Evolutionary conservation across 2,888 invertebrate species (phyloP).

Genomic region (Lutraria lutraria): DNA sequence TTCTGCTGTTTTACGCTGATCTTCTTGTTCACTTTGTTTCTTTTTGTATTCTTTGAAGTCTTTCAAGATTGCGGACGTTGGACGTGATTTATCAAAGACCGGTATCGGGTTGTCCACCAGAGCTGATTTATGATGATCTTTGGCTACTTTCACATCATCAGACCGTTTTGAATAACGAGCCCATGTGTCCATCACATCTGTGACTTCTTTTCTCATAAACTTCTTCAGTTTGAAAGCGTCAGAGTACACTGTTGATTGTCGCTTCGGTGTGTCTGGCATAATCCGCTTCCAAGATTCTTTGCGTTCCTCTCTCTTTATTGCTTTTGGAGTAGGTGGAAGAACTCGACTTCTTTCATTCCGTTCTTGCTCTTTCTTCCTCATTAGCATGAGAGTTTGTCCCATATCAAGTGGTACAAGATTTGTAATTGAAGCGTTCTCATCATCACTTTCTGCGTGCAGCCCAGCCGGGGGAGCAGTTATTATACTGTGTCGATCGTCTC

Average conservation of each 20-base stretch:
- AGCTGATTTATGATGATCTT: conserved; percentile 43
- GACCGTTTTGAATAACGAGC: conserved; percentile 33
- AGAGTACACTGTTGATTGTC: conserved; percentile 52
- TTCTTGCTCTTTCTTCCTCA: conserved; percentile 56
- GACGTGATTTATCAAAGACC: conserved; percentile 46
- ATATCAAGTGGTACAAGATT: conserved; percentile 47
- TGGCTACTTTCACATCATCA: conserved; percentile 56
- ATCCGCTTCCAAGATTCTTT: conserved; percentile 53
- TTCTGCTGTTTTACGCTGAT: conserved; percentile 26
- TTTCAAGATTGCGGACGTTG: conserved; percentile 64
- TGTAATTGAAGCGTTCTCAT: not conserved
- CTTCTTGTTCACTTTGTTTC: conserved; percentile 35
- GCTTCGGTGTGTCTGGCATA: conserved; percentile 45
- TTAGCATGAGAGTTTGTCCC: conserved; percentile 59
- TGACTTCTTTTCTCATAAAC: conserved; percentile 53
- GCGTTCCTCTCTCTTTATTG: conserved; percentile 17
- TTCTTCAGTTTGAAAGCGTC: conserved; percentile 30
- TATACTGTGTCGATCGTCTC: conserved; percentile 59
- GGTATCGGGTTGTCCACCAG: conserved; percentile 46
- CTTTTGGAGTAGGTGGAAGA: conserved; percentile 55
- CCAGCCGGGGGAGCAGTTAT: conserved; percentile 61
- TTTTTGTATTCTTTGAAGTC: conserved; percentile 58
- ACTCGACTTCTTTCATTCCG: conserved; percentile 43
- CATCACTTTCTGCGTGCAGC: conserved; percentile 45
- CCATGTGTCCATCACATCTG: conserved; percentile 56